Evolutionary conservation across 1,140 invertebrate species (phyloP), one percentile per base, ranked within the genome.

Genomic region (Caenorhabditis inopinata): DNA sequence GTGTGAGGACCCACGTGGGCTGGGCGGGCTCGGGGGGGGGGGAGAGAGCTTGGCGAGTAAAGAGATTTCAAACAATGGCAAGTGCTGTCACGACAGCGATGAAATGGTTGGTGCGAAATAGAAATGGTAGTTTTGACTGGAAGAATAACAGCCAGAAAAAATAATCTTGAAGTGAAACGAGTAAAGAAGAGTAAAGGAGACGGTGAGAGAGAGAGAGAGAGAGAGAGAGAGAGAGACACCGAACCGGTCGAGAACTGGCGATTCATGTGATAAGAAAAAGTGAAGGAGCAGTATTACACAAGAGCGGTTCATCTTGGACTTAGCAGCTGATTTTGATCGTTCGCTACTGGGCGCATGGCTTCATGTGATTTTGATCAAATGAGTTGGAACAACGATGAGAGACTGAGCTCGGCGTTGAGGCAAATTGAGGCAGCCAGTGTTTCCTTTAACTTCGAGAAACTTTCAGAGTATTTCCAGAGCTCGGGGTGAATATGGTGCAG

Each of bases 241-340:
- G 51, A 58, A 58, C 51, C 51, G 51, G 51, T 58, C 48, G 48
- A 51, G 48, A 51, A 51, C 23, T 58, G 51, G 32, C 51, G 32
- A 58, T 58, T 58, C 51, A 58, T 58, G 51, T 58, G 51, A 58
- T 58, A 58, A 58, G 51, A 58, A 58, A 29, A 14, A 16, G n/a
- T 32, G 16, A 14, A 29, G 32, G 51, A 58, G 51, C 51, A 29
- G 51, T 21, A 58, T 58, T 58, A 58, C 51, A 58, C 51, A 51
- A 51, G 21, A 16, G 51, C 25, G 23, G 51, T 58, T 58, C 51
- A 32, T 16, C 12, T 25, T 29, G 51, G 27, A 58, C 51, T 58
- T 32, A 58, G 32, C 51, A 58, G 51, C 51, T 58, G 51, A 58
- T 58, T 58, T 32, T n/a, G 0, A 21, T 29, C 16, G 51, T 58